Evolutionary conservation across 2,113 vertebrate species (phyloP), one percentile per base, ranked within the genome.

Genomic region (Tretioscincus oriximinensis): DNA sequence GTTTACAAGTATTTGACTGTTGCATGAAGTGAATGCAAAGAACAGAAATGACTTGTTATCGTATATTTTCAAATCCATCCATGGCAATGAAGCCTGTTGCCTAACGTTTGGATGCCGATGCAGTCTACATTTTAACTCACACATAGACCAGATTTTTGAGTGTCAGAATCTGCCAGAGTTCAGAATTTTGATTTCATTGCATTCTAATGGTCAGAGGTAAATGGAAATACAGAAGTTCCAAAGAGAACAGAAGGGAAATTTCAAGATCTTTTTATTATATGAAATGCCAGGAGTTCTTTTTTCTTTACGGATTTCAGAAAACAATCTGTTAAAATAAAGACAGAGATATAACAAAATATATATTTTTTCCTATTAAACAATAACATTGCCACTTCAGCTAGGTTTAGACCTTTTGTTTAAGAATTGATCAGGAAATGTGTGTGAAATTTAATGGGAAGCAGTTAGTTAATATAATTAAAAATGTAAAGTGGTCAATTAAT

Each of bases 1-100:
- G 77, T 85, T 90, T 90, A 87, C 86, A 90, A 68, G 71, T 61
- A 14, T 79, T 72, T 82, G 81, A 88, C 76, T 83, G 73, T 82
- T 1, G 81, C 89, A 84, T 68, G 76, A 82, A 87, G 75, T 35
- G 67, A 77, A 81, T 77, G 70, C 78, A 87, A 70, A 73, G 73
- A 78, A 58, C 77, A 66, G 54, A 47, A 85, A 84, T 66, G 67
- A 77, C 73, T 69, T 85, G 81, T 83, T 77, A 63, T 70, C 14
- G 9, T 81, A 29, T 78, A 51, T 14, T 51, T 51, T 51, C 12
- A 11, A 11, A 11, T 51, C 49, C 49, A 51, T 31, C 26, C 26
- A 26, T 6, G 31, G 51, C 77, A 77, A 66, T 45, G 63, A 60
- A 73, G 72, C 81, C 31, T 65, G 82, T 41, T 81, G 66, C 22